Evolutionary conservation across 2,888 invertebrate species (phyloP).

Genomic region (Eristalis arbustorum): DNA sequence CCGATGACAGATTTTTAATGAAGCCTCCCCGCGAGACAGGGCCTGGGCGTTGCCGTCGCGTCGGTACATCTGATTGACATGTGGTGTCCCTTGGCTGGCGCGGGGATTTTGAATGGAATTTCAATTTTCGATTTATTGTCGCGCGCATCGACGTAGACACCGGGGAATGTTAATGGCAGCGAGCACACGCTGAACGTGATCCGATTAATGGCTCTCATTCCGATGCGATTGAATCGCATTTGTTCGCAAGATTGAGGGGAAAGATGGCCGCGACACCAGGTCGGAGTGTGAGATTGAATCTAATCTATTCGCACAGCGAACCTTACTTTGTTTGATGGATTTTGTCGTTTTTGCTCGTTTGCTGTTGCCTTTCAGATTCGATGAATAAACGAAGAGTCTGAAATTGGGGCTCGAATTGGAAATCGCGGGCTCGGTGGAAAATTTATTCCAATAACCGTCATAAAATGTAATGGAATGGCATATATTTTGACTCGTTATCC

Average conservation of each 20-base stretch:
- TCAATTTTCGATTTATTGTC: conserved; percentile 55
- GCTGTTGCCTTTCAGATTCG: not conserved
- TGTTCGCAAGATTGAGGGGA: not conserved
- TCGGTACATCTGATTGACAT: conserved; percentile 33
- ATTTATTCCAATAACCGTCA: too few relatives aligned
- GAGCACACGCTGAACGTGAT: conserved; percentile 24
- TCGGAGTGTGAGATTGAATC: conserved; percentile 1
- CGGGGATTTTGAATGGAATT: conserved; percentile 51
- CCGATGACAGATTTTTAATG: conserved; percentile 51
- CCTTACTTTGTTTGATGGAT: conserved; percentile 20
- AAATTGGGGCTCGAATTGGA: not conserved
- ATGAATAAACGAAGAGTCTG: not conserved
- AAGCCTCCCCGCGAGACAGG: conserved; percentile 27
- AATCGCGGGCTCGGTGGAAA: not conserved
- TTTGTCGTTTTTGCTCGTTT: not conserved
- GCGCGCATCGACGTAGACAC: not conserved
- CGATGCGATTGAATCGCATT: conserved; percentile 26
- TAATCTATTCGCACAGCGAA: conserved; percentile 33
- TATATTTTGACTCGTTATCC: too few relatives aligned
- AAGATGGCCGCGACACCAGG: too few relatives aligned
- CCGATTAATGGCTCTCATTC: conserved; percentile 15
- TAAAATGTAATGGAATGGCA: too few relatives aligned
- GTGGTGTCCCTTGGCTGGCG: not conserved
- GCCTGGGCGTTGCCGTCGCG: not conserved
- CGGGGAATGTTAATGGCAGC: conserved; percentile 47